Base-by-base conservation (phyloP, 2,888 invertebrate species). In the Copidosoma aretas region DNA sequence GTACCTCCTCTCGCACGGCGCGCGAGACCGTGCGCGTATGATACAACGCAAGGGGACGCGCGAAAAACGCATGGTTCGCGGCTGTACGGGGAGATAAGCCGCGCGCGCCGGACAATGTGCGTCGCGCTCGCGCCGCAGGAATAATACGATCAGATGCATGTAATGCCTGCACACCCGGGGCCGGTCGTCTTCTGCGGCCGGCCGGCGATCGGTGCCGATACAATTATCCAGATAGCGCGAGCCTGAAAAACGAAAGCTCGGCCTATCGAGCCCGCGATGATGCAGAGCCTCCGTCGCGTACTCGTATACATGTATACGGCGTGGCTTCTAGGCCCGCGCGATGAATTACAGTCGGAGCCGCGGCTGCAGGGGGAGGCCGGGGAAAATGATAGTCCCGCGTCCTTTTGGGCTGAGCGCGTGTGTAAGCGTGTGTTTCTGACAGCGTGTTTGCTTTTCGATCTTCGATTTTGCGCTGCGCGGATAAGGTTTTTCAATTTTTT, bases 141-240 rank as follows among this genome's bases (percentile, higher is more conserved):
- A 73, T 70, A 70, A 72, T 73, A 67, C 62, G 67, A 73, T 73
- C 73, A 68, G 72, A 73, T 72, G 71, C 64, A 41, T 41, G 41
- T 41, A 14, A 41, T 41, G 41, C 41, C 10, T 14, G 10, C 8
- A 10, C 41, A 17, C 12, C 15, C 2, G 12, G 74, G 72, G 73
- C 73, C 64, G 75, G 75, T 78, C 78, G 75, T 77, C 74, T 76
- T 76, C 19, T 46, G 22, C n/a, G 32, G 51, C 15, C 49, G 21
- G 12, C 41, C 43, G 21, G 74, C 75, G 77, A 77, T 78, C 77
- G 77, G 74, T 74, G 75, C 71, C 73, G 76, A 77, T 77, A 78
- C 77, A 76, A 78, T 78, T 78, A 78, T 78, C 78, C 76, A 76
- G 76, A 77, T 77, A 77, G 75, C 75, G 74, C 74, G 73, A 70